These are phyloP conservation scores for Liposcelis brunnea DNA, from an alignment of 2,888 invertebrate species.

Conservation along the genomic window DNA sequence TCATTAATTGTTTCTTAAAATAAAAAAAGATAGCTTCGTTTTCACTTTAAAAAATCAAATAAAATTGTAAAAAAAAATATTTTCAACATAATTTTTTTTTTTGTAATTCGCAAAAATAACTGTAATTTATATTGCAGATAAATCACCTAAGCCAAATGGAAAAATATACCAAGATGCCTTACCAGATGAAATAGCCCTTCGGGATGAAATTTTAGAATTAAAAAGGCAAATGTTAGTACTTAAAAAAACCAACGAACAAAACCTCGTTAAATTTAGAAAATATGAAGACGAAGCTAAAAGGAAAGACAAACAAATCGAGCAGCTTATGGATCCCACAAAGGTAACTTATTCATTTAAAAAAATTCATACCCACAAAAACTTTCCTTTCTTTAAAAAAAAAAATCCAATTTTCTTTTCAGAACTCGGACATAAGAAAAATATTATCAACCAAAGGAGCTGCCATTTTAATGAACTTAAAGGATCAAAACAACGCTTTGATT, in stretches of 20 bases:
- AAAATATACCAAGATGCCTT: too few species aligned
- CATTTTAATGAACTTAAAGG: conserved; percentile 1
- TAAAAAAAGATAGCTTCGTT: too few species aligned
- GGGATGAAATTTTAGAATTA: conserved; percentile 6
- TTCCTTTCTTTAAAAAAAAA: not conserved
- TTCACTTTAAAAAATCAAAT: too few species aligned
- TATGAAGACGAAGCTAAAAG: conserved; percentile 6
- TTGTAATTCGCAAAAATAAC: too few species aligned
- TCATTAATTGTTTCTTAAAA: too few species aligned
- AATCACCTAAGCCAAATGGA: too few species aligned
- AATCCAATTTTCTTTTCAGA: not conserved
- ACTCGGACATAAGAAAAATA: not conserved
- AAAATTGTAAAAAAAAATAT: too few species aligned
- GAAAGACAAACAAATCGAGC: conserved; percentile 6
- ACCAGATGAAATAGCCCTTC: not conserved
- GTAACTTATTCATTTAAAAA: not conserved
- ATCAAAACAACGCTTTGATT: conserved; percentile 4
- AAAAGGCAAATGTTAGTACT: not conserved
- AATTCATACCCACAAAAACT: not conserved
- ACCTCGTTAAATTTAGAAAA: not conserved
- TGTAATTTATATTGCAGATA: too few species aligned
- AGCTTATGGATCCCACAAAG: conserved; percentile 7
- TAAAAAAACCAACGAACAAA: not conserved
- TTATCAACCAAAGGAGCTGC: conserved; percentile 5
- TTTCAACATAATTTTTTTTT: too few species aligned